These are phyloP conservation scores for Urocolius indicus DNA, from an alignment of 2,113 vertebrate genomes.

Conservation along the genomic window DNA sequence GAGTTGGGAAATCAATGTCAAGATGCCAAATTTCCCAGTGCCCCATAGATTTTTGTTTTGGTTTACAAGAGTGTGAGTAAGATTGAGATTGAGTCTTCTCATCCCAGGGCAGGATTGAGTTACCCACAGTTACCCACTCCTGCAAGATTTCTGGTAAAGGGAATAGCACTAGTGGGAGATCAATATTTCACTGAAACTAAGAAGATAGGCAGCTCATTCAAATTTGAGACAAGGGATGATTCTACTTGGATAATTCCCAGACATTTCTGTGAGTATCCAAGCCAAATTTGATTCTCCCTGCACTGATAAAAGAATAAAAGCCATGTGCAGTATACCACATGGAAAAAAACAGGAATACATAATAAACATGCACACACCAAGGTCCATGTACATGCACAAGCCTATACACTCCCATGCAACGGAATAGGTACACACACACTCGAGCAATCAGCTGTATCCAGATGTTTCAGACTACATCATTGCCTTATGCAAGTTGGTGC, in stretches of 20 bases:
- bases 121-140: background rate
- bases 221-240: background rate
- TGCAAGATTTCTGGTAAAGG: background rate
- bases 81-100: background rate
- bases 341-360: background rate
- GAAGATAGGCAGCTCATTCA: background rate
- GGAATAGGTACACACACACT: background rate
- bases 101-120: background rate
- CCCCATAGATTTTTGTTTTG: background rate
- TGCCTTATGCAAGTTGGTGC: rapidly evolving
- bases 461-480: background rate
- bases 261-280: background rate
- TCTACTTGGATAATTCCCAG: background rate
- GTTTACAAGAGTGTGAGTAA: background rate
- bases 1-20: background rate
- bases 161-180: background rate
- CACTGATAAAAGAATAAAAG: background rate
- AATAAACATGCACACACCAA: background rate
- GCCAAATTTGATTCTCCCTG: background rate
- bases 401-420: background rate
- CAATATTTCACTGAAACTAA: background rate
- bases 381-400: background rate
- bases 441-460: background rate
- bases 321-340: background rate
- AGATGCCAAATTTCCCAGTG: background rate